Evolutionary conservation across 2,797 vertebrate genomes (phyloP), one percentile per base, ranked within the genome.

Genomic region (Sebastes iracundus): DNA sequence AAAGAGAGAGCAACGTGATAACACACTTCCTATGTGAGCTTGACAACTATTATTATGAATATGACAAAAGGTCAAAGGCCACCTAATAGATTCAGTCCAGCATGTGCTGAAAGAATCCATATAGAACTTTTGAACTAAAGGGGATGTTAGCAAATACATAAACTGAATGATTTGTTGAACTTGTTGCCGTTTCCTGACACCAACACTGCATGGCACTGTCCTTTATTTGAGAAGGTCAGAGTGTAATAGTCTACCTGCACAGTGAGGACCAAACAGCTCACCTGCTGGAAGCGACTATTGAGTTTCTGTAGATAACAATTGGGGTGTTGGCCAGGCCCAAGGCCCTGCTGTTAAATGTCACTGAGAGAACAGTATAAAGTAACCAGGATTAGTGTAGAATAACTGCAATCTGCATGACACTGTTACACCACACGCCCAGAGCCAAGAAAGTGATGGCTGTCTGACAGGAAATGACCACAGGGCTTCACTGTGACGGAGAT

Each of bases 271-370:
- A 58, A 55, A 42, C 38, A 27, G 55, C 27, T 58, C 2, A 49
- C 13, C 46, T 75, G 32, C 32, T 56, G 12, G 38, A 33, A 12
- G n/a, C 20, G 35, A 76, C 71, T 58, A 30, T 67, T 42, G 22
- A 38, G 30, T 75, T 79, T 66, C 73, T 67, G n/a, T 53, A 61
- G 22, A 62, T n/a, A 80, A 90, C 67, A 86, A 74, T 27, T 30
- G 30, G 71, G 55, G 13, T 53, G 55, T 42, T 69, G 66, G 58
- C 22, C 18, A 27, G 63, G 63, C 67, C 80, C 60, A 6, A 3
- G 27, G 77, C 16, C 14, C 62, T 3, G 61, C 61, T 58, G 53
- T 28, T 80, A 10, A 77, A 22, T 68, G 64, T 77, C 60, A 25
- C 14, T 52, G 60, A 75, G 59, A 38, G 63, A 23, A 27, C 27